Conservation (phyloP, 2,888 invertebrate species). For the Neoaliturus tenellus region DNA sequence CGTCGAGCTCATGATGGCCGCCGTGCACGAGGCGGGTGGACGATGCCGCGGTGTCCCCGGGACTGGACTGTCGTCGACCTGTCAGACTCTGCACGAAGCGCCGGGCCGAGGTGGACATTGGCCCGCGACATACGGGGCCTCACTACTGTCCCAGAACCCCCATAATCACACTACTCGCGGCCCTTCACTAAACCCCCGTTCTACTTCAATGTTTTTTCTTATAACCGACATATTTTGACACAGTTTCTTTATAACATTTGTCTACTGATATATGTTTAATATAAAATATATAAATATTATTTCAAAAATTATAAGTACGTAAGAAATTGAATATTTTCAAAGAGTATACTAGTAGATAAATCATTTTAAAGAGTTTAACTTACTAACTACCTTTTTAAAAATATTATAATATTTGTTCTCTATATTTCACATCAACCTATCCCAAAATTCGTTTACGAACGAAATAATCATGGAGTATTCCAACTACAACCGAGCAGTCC, state of each 20-base stretch:
- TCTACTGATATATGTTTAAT: too few relatives aligned
- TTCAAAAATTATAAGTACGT: too few relatives aligned
- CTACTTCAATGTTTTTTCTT: too few relatives aligned
- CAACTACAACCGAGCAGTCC: neutral
- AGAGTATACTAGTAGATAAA: neutral
- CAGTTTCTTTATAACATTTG: too few relatives aligned
- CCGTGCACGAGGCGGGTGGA: conserved; percentile 54
- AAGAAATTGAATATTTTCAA: neutral
- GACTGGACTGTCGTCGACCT: conserved; percentile 58
- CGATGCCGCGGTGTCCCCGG: conserved; percentile 51
- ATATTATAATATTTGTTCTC: too few relatives aligned
- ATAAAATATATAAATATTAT: too few relatives aligned
- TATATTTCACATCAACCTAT: too few relatives aligned
- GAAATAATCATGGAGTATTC: neutral
- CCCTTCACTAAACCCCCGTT: neutral
- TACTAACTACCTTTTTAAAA: too few relatives aligned
- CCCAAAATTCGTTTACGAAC: too few relatives aligned
- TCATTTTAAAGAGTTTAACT: neutral
- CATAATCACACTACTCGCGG: conserved; percentile 1
- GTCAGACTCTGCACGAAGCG: conserved; percentile 58
- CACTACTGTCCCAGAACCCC: conserved; percentile 10
- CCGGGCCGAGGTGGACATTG: conserved; percentile 58
- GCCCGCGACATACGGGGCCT: neutral
- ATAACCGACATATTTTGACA: too few relatives aligned
- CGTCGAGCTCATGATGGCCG: conserved; percentile 77